Conservation (phyloP, 2,113 vertebrate genomes). For the Chionomys nivalis region DNA sequence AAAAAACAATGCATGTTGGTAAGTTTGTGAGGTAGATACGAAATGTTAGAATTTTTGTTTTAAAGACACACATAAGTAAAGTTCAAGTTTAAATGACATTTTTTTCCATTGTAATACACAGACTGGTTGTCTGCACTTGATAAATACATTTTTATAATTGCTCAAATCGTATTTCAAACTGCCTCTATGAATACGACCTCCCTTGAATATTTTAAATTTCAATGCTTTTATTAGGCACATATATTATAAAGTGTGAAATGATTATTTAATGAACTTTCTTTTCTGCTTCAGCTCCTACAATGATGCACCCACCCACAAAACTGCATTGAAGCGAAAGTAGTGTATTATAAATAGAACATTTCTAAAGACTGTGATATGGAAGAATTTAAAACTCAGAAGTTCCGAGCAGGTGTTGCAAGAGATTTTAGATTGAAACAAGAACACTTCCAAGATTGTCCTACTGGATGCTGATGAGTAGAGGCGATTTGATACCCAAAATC, state of each 20-base stretch:
- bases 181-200: slow-evolving; percentile 35
- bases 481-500: no score
- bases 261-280: slow-evolving; percentile 72
- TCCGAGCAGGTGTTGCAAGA: slow-evolving; percentile 14
- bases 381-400: slow-evolving; percentile 44
- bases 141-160: slow-evolving; percentile 69
- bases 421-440: not conserved
- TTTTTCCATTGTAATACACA: slow-evolving; percentile 39
- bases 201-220: slow-evolving; percentile 69
- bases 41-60: not conserved
- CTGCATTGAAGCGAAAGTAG: not conserved
- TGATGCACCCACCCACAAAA: slow-evolving; percentile 60
- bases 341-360: slow-evolving; percentile 59
- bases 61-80: not conserved
- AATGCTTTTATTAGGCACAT: slow-evolving; percentile 63
- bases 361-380: not conserved
- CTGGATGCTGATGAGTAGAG: not conserved
- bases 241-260: slow-evolving; percentile 72
- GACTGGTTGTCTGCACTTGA: slow-evolving; percentile 45
- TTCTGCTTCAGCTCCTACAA: slow-evolving; percentile 61
- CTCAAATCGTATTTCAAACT: slow-evolving; percentile 64
- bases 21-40: not conserved
- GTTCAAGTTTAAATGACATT: slow-evolving; percentile 9
- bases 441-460: not conserved
- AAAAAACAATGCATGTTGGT: not conserved